Conservation (phyloP, 2,113 vertebrate species). For the Mixornis gularis region DNA sequence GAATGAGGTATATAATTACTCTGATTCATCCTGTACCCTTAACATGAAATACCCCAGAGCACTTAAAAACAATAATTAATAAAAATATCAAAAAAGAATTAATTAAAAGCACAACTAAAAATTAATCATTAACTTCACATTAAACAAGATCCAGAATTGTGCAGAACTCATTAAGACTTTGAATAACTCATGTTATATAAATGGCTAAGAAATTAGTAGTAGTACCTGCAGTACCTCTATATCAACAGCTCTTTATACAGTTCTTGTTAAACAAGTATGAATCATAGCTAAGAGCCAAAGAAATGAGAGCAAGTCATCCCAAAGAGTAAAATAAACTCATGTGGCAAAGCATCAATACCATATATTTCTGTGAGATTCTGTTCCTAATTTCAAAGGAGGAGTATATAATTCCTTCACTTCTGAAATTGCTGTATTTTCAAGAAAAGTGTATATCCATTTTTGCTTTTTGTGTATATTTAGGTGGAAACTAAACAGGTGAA, state of each 20-base stretch:
- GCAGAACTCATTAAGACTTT: not conserved
- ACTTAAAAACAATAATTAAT: not conserved
- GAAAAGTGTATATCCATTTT: not conserved
- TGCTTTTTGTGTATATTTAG: not conserved
- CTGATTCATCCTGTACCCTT: not conserved
- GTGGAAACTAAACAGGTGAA: not conserved
- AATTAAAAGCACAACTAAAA: not conserved
- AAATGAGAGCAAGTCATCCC: not conserved
- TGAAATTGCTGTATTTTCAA: not conserved
- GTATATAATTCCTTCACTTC: not conserved
- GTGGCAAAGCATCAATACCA: not conserved
- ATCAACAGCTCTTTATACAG: not conserved
- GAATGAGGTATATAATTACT: not conserved
- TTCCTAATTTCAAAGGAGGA: not conserved
- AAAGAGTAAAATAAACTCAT: not conserved
- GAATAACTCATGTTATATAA: not conserved
- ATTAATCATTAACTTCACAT: not conserved
- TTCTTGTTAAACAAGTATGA: not conserved
- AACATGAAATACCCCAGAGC: not conserved
- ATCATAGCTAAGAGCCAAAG: not conserved
- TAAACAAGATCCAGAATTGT: not conserved
- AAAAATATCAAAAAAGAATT: not conserved
- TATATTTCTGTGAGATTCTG: not conserved
- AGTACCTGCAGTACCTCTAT: not conserved
- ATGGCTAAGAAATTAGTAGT: not conserved